Evolutionary conservation across 1,140 invertebrate species (phyloP), one percentile per base, ranked within the genome.

Genomic region (Sarcophaga peregrina): DNA sequence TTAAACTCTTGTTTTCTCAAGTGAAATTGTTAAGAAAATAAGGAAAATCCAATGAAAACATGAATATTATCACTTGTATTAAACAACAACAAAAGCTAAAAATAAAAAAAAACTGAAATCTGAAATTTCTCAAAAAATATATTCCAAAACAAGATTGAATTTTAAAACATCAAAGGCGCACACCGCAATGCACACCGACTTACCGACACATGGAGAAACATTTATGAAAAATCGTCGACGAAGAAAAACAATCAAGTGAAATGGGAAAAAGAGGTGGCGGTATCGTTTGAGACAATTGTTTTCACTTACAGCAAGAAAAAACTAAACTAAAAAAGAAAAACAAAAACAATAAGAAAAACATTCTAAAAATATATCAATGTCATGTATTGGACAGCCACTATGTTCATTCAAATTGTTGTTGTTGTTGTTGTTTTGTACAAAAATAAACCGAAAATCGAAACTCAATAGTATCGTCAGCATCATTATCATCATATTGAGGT

Each of bases 261-360:
- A 37, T 37, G 25, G 25, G 1, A 37, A 37, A 37, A 37, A 78
- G 20, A n/a, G 10, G 11, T 17, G 17, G 47, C 75, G 75, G 75
- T 50, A 78, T 78, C 75, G 25, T 78, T 78, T 78, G 75, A 78
- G 47, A 10, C 47, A 50, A 78, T 78, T 78, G 75, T 25, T 78
- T 50, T 48, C 37, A 50, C n/a, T 78, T 78, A 25, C 62, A 17
- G 20, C 20, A 72, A 72, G n/a, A 72, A 52, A 17, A 20, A 48
- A 48, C 47, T 0, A 50, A 50, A 48, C 11, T 8, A n/a, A 5
- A 48, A 48, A 46, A 50, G 9, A 8, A 50, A 76, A 17, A 76
- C 37, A 48, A 76, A 2, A 76, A 76, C 9, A 76, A 76, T 10
- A 48, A 76, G 9, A 48, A 76, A 50, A 78, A 78, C 20, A 72